Percentiles rank a stretch among this genome's conserved stretches.
Evolutionary conservation across 35 echinoderm and acorn worm genomes (phyloP).

Genomic region (Patiria miniata): DNA sequence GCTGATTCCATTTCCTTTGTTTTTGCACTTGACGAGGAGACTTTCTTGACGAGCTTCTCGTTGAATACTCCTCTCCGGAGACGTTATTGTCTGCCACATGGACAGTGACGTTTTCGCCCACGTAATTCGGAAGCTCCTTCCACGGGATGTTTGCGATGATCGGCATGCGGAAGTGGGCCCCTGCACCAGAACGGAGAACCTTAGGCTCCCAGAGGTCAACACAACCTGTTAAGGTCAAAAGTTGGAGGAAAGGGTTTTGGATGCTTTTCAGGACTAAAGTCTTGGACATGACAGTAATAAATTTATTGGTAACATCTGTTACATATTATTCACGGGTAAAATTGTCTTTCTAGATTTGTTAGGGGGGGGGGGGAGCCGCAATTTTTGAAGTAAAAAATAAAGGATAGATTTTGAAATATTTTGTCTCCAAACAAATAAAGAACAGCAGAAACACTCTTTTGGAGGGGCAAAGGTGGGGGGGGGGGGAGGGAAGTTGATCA

Average conservation of each 20-base stretch:
- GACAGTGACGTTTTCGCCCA: slow-evolving; percentile 46
- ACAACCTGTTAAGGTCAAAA: slow-evolving; percentile 62
- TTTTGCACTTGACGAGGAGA: not conserved
- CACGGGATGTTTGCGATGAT: slow-evolving; percentile 64
- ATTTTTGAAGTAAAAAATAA: too few relatives aligned
- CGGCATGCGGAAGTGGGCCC: slow-evolving; percentile 82
- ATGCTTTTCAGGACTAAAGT: too few relatives aligned
- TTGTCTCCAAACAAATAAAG: too few relatives aligned
- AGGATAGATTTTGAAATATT: too few relatives aligned
- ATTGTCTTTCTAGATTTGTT: too few relatives aligned
- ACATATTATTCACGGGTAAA: too few relatives aligned
- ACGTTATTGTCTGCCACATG: slow-evolving; percentile 71
- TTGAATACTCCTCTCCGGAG: not conserved
- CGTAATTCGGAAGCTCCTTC: slow-evolving; percentile 53
- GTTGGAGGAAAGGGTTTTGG: not conserved
- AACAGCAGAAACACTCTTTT: too few relatives aligned
- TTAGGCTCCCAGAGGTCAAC: slow-evolving; percentile 97
- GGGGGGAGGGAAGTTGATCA: too few relatives aligned
- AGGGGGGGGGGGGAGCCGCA: too few relatives aligned
- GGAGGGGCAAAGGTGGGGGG: too few relatives aligned
- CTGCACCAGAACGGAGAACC: slow-evolving; percentile 82
- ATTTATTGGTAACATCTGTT: too few relatives aligned
- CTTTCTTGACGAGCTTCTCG: not conserved
- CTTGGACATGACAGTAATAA: too few relatives aligned
- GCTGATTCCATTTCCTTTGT: not conserved